phyloP scores from a whole-genome alignment of 2,113 vertebrate species.

The Dunckerocampus dactyliophorus region DNA sequence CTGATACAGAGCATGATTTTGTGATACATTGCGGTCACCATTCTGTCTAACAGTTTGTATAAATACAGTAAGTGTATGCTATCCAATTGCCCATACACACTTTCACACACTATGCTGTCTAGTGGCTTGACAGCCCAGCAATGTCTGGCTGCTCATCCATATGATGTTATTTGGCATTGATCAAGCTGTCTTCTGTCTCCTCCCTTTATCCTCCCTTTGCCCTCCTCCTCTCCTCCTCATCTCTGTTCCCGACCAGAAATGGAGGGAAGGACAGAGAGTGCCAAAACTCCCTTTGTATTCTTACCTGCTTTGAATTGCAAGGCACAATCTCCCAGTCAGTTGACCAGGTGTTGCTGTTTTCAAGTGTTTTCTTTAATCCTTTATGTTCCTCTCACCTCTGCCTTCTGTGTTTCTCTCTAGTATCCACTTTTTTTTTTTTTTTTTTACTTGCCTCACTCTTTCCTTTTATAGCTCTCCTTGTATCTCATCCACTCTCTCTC shows the following conservation, averaged over 20 bases:
- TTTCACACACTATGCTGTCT: conserved; percentile 13
- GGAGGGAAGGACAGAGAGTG: conserved; percentile 10
- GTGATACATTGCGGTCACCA: no score
- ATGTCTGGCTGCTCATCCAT: conserved; percentile 55
- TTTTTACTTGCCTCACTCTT: conserved; percentile 17
- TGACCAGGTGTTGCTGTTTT: conserved; percentile 20
- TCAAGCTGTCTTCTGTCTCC: conserved; percentile 47
- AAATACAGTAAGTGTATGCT: no score
- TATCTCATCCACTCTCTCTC: conserved; percentile 10
- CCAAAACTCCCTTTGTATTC: conserved; percentile 29
- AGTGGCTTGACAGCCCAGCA: conserved; percentile 39
- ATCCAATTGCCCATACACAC: neutral
- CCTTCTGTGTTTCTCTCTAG: conserved; percentile 22
- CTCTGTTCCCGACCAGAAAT: conserved; percentile 30
- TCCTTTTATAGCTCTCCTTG: conserved; percentile 9
- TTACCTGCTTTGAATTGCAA: conserved; percentile 13
- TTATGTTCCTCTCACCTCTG: conserved; percentile 25
- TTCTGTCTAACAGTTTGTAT: no score
- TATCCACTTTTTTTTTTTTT: conserved; percentile 18
- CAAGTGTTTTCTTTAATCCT: conserved; percentile 19
- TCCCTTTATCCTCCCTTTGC: conserved; percentile 53
- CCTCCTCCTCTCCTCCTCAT: conserved; percentile 47
- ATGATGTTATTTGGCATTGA: conserved; percentile 70
- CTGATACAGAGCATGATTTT: no score
- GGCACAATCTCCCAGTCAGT: conserved; percentile 17